phyloP scores from a whole-genome alignment of 30 jellyfish, hydroid and myxozoan genomes.

The Rhopilema esculentum region DNA sequence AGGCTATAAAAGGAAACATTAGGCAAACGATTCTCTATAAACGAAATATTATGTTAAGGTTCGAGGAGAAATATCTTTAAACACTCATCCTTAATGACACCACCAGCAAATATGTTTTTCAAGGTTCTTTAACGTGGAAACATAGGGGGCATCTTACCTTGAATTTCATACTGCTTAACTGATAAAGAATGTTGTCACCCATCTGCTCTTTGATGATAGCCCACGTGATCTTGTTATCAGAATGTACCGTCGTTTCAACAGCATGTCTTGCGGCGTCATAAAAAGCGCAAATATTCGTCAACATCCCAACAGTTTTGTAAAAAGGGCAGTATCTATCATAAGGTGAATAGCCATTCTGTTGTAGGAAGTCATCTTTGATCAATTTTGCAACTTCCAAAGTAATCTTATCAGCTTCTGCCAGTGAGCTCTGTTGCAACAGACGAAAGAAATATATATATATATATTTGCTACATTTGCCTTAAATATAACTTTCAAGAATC shows the following conservation, averaged over 20 bases:
- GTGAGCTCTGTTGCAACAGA: slow-evolving; percentile 95
- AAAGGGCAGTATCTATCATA: slow-evolving; percentile 99
- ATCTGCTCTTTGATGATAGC: slow-evolving; percentile 96
- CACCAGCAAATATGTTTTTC: no score
- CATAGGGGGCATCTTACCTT: slow-evolving; percentile 63
- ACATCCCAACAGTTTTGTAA: slow-evolving; percentile 99
- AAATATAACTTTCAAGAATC: no score
- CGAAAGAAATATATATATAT: no score
- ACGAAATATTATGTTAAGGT: no score
- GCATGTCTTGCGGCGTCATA: slow-evolving; percentile 98
- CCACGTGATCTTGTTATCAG: slow-evolving; percentile 99
- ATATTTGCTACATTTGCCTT: no score
- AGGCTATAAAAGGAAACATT: no score
- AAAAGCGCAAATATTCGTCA: slow-evolving; percentile 87
- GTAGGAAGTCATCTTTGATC: slow-evolving; percentile 97
- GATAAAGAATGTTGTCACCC: slow-evolving; percentile 96
- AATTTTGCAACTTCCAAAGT: slow-evolving; percentile 99
- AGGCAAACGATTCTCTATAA: no score
- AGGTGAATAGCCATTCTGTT: slow-evolving; percentile 98
- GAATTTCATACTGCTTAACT: slow-evolving; percentile 96
- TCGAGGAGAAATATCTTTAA: no score
- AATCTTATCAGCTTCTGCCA: slow-evolving; percentile 99
- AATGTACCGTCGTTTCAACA: slow-evolving; percentile 92
- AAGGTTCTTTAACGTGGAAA: not conserved
- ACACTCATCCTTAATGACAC: no score